These are phyloP conservation scores for Drosophila colorata DNA, from an alignment of 2,888 invertebrate genomes.

Conservation along the genomic window DNA sequence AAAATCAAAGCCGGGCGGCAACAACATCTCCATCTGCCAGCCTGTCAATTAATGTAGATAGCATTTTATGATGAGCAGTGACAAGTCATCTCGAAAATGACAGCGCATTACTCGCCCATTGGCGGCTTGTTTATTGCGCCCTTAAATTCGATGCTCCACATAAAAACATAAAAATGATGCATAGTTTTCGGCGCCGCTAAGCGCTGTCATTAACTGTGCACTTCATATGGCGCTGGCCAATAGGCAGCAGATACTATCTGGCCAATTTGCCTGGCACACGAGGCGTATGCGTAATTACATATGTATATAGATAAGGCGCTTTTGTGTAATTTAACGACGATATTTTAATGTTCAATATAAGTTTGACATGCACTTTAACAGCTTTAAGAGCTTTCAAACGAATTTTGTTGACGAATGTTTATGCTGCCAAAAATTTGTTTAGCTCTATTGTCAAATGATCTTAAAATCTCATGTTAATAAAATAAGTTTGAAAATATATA, in stretches of 20 bases:
- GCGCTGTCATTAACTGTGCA: slow-evolving; percentile 64
- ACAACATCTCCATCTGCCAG: slow-evolving; percentile 24
- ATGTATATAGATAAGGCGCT: slow-evolving; percentile 17
- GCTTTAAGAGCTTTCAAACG: background rate
- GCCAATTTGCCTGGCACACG: slow-evolving; percentile 31
- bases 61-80: slow-evolving; percentile 76
- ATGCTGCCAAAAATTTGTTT: background rate
- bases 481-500: too few species aligned
- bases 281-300: slow-evolving; percentile 52
- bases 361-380: background rate
- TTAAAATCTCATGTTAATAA: too few species aligned
- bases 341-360: background rate
- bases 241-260: slow-evolving; percentile 39
- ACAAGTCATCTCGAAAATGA: slow-evolving; percentile 70
- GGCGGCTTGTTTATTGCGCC: slow-evolving; percentile 69
- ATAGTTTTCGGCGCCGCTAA: slow-evolving; percentile 54
- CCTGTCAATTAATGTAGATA: slow-evolving; percentile 78
- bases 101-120: slow-evolving; percentile 69
- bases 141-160: slow-evolving; percentile 60
- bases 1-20: slow-evolving; percentile 62
- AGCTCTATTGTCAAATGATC: too few species aligned
- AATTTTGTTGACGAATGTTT: background rate
- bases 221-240: slow-evolving; percentile 28
- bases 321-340: background rate
- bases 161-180: slow-evolving; percentile 53